A percentile compares a stretch with the other conserved stretches of the same genome.
phyloP scores from a whole-genome alignment of 2,797 vertebrate species.

The Pristis pectinata region DNA sequence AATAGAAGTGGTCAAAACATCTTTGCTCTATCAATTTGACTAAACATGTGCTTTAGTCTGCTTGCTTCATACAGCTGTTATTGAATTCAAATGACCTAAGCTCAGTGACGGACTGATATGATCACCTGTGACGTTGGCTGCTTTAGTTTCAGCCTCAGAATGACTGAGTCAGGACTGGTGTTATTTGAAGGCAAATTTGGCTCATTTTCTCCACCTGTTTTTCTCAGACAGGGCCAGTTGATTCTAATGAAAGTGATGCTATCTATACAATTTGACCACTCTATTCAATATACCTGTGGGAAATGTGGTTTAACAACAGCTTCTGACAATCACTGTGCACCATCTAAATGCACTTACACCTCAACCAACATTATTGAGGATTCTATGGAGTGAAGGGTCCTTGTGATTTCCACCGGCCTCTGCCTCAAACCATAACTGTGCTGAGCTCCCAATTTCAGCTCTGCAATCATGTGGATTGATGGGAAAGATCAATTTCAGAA shows the following conservation, averaged over 20 bases:
- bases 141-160: neutral
- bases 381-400: neutral
- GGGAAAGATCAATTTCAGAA: neutral
- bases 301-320: neutral
- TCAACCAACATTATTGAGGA: neutral
- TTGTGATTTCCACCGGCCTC: neutral
- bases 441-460: neutral
- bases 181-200: neutral
- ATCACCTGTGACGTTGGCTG: neutral
- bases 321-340: neutral
- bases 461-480: neutral
- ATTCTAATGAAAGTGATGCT: neutral
- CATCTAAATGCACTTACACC: neutral
- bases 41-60: neutral
- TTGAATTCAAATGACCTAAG: neutral
- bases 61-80: neutral
- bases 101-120: neutral
- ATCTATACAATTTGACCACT: neutral
- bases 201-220: neutral
- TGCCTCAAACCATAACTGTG: neutral
- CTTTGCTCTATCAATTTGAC: neutral
- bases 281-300: neutral
- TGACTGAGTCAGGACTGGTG: neutral
- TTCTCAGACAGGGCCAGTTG: neutral
- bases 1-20: neutral